A percentile compares a stretch with the other conserved stretches of the same genome.
phyloP scores from a whole-genome alignment of 2,797 vertebrate species.

The Pelobates cultripes region DNA sequence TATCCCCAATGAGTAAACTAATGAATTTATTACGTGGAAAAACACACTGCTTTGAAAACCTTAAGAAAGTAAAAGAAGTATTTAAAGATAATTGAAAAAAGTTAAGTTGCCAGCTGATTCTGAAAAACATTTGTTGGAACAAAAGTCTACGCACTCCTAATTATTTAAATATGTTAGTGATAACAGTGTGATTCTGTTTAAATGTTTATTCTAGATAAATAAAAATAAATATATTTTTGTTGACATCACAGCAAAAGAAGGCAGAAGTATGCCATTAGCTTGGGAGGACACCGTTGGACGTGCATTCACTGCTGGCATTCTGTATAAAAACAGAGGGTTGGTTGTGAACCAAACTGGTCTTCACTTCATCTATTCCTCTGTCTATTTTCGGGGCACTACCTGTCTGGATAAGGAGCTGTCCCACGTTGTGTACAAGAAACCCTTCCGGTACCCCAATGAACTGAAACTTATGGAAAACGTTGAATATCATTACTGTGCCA shows the following conservation, averaged over 20 bases:
- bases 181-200: neutral
- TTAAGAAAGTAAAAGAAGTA: too few species aligned
- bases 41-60: too few species aligned
- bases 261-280: slow-evolving; percentile 69
- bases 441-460: slow-evolving; percentile 23
- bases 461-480: slow-evolving; percentile 80
- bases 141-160: neutral
- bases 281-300: slow-evolving; percentile 78
- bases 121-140: neutral
- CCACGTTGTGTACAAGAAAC: slow-evolving; percentile 78
- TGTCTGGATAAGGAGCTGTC: slow-evolving; percentile 68
- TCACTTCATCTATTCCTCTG: slow-evolving; percentile 89
- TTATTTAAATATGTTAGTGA: neutral
- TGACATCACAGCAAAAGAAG: slow-evolving; percentile 65
- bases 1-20: too few species aligned
- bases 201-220: neutral
- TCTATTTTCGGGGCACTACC: slow-evolving; percentile 75
- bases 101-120: too few species aligned
- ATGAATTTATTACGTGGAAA: too few species aligned
- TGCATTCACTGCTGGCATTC: slow-evolving; percentile 76
- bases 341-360: slow-evolving; percentile 82
- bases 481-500: slow-evolving; percentile 73
- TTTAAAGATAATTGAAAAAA: too few species aligned
- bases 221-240: neutral
- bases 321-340: slow-evolving; percentile 77